Evolutionary conservation across 2,888 invertebrate species (phyloP).

Genomic region (Macropis europaea): DNA sequence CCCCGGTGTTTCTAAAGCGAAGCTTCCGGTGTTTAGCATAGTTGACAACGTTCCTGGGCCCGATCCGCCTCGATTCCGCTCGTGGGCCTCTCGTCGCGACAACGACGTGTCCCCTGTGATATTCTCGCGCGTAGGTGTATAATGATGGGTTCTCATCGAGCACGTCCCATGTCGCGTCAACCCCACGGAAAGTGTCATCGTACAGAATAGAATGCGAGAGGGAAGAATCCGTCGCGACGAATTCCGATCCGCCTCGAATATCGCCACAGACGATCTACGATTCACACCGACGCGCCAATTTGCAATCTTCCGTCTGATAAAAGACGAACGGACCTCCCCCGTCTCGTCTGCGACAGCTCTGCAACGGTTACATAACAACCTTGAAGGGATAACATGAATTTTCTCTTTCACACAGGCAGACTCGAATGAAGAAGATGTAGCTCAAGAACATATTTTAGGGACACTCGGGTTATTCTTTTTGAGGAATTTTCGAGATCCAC

Average conservation of each 20-base stretch:
- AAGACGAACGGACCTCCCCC: no score
- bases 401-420: no score
- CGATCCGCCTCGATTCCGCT: conserved; percentile 26
- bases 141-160: conserved; percentile 71
- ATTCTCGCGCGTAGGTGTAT: conserved; percentile 71
- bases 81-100: conserved; percentile 54
- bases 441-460: no score
- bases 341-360: no score
- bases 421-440: no score
- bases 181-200: conserved; percentile 56
- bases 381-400: no score
- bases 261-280: conserved; percentile 62
- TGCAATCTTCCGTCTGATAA: conserved; percentile 31
- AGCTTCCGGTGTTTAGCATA: conserved; percentile 48
- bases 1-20: neutral
- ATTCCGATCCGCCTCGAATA: conserved; percentile 61
- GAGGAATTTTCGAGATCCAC: no score
- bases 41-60: conserved; percentile 33
- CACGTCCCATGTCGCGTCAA: conserved; percentile 38
- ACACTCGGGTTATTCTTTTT: no score
- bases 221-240: conserved; percentile 56
- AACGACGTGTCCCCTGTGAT: conserved; percentile 40
- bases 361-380: no score
- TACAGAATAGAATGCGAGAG: conserved; percentile 59
- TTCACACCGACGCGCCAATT: conserved; percentile 55